Percentiles rank a stretch among this genome's conserved stretches.
Evolutionary conservation across 2,113 vertebrate genomes (phyloP).

Genomic region (Pipra filicauda): DNA sequence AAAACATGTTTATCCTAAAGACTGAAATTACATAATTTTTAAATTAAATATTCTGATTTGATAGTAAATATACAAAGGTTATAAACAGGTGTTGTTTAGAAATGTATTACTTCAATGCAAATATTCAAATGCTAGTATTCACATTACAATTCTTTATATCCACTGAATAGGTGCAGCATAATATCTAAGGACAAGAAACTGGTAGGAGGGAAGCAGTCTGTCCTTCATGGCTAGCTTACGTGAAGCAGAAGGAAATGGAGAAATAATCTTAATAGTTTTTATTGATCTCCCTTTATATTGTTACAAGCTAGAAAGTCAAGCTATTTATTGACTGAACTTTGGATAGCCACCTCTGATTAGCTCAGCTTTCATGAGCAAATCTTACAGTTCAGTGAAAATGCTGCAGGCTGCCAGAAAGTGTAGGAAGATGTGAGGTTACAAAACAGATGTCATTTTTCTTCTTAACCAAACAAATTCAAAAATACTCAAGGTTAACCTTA

Average conservation of each 20-base stretch:
- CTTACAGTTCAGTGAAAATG: conserved; percentile 33
- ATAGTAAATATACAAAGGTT: not conserved
- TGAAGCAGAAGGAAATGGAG: conserved; percentile 18
- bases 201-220: conserved; percentile 1
- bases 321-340: conserved; percentile 73
- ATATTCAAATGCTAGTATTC: not conserved
- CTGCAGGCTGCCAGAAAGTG: conserved; percentile 44
- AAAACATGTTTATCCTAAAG: not conserved
- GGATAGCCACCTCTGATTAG: conserved; percentile 65
- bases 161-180: not conserved
- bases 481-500: conserved; percentile 52
- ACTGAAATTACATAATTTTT: not conserved
- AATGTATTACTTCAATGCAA: not conserved
- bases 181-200: not conserved
- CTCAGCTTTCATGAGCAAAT: conserved; percentile 52
- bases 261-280: conserved; percentile 58
- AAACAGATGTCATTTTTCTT: conserved; percentile 62
- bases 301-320: conserved; percentile 51
- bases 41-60: not conserved
- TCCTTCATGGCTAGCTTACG: conserved; percentile 32
- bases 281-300: conserved; percentile 69
- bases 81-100: not conserved
- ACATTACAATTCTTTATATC: not conserved
- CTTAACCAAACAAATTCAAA: conserved; percentile 38
- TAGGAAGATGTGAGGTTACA: conserved; percentile 63